Evolutionary conservation across 2,888 invertebrate genomes (phyloP).

Genomic region (Balanococcus diminutus): DNA sequence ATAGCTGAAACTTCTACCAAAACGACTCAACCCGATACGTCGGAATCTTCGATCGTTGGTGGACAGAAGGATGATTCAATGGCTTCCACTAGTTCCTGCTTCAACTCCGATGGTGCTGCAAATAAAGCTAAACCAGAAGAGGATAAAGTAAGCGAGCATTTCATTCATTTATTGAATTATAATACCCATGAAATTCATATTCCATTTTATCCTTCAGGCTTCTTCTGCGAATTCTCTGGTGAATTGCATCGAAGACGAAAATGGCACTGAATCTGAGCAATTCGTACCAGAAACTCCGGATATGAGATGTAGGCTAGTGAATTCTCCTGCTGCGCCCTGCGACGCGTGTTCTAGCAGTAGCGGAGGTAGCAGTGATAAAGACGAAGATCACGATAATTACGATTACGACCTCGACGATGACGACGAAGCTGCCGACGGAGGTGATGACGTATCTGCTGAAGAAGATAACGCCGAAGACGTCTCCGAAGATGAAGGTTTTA

Average conservation of each 20-base stretch:
- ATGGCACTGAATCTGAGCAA: background rate
- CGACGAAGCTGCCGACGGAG: conserved; percentile 54
- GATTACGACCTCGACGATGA: conserved; percentile 55
- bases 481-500: conserved; percentile 52
- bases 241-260: background rate
- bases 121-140: background rate
- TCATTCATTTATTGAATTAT: too few relatives aligned
- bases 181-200: too few relatives aligned
- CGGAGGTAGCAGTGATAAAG: conserved; percentile 40
- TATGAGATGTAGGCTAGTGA: conserved; percentile 10
- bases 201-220: background rate
- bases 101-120: background rate
- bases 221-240: background rate
- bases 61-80: background rate
- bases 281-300: background rate
- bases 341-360: conserved; percentile 5
- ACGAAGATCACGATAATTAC: conserved; percentile 42
- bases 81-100: conserved; percentile 1
- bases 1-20: background rate
- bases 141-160: background rate
- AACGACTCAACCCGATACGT: background rate
- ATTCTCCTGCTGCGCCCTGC: background rate
- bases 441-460: conserved; percentile 55
- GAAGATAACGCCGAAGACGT: conserved; percentile 51
- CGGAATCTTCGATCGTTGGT: background rate